Conservation (phyloP, 2,888 invertebrate genomes). For the Philereme transversata region DNA sequence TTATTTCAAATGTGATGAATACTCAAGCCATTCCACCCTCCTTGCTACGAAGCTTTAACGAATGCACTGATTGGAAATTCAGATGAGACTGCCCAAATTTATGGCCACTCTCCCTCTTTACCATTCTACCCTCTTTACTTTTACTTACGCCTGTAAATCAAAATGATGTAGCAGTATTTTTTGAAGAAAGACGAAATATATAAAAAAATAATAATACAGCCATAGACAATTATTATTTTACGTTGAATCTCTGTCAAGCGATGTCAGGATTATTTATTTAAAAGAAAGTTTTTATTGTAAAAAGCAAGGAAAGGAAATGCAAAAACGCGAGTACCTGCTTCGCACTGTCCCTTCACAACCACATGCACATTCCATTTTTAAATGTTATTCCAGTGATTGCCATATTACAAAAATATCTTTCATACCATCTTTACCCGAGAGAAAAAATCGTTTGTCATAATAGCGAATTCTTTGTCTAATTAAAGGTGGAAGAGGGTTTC, state of each 20-base stretch:
- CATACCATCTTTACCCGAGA: conserved; percentile 56
- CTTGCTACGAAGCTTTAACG: conserved; percentile 56
- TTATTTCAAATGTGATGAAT: conserved; percentile 42
- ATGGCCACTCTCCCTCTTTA: conserved; percentile 60
- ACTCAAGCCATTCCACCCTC: conserved; percentile 39
- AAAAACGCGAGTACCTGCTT: conserved; percentile 78
- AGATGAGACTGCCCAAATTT: conserved; percentile 77
- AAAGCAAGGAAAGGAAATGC: conserved; percentile 82
- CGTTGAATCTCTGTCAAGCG: conserved; percentile 78
- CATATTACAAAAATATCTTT: conserved; percentile 68
- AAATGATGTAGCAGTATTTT: conserved; percentile 14
- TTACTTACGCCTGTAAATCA: conserved; percentile 38
- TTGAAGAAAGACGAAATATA: neutral
- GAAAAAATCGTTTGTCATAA: conserved; percentile 68
- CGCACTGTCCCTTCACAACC: conserved; percentile 77
- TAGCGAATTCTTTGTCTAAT: conserved; percentile 58
- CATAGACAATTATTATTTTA: conserved; percentile 76
- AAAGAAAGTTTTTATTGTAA: conserved; percentile 84
- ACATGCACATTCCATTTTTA: conserved; percentile 76
- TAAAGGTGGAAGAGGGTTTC: conserved; percentile 40
- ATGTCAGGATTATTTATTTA: conserved; percentile 82
- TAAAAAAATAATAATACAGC: conserved; percentile 40
- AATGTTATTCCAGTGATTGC: conserved; percentile 67
- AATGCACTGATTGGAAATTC: conserved; percentile 80
- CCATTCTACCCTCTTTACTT: conserved; percentile 58